Evolutionary conservation across 2,888 invertebrate species (phyloP).

Genomic region (Hipparchia semele): DNA sequence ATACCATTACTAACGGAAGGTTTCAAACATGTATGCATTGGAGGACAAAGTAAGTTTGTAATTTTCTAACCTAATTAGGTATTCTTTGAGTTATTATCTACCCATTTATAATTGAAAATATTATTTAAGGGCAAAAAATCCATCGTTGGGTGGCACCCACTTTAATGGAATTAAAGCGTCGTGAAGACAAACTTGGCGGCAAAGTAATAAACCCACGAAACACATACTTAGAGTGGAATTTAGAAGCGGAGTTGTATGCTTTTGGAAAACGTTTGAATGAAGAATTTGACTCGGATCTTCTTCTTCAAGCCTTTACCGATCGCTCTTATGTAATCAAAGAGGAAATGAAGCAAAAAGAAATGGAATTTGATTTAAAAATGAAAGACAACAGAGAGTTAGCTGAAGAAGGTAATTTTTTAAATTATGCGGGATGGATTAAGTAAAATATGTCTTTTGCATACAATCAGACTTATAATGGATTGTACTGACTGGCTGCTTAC

Average conservation of each 20-base stretch:
- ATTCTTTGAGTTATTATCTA: not conserved
- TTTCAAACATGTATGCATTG: conserved; percentile 50
- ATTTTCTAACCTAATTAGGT: not conserved
- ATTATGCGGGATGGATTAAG: not conserved
- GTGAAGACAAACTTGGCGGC: conserved; percentile 83
- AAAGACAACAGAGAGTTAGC: conserved; percentile 87
- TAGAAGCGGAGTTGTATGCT: conserved; percentile 93
- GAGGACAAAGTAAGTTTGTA: conserved; percentile 54
- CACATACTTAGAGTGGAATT: conserved; percentile 92
- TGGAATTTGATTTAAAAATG: conserved; percentile 87
- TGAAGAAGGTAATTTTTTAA: conserved; percentile 75
- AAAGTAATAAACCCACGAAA: conserved; percentile 81
- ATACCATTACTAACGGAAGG: conserved; percentile 56
- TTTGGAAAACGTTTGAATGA: conserved; percentile 94
- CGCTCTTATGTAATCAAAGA: conserved; percentile 90
- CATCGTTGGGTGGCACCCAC: conserved; percentile 88
- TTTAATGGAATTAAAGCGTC: conserved; percentile 83
- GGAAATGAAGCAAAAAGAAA: conserved; percentile 85
- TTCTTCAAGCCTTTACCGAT: conserved; percentile 91
- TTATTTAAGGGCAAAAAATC: conserved; percentile 60
- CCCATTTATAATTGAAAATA: not conserved
- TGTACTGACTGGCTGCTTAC: too few relatives aligned
- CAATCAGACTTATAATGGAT: too few relatives aligned
- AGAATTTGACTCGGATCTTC: conserved; percentile 87
- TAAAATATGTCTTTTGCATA: too few relatives aligned